Base-by-base conservation (phyloP, 2,113 vertebrate species). In the Prietella phreatophila region DNA sequence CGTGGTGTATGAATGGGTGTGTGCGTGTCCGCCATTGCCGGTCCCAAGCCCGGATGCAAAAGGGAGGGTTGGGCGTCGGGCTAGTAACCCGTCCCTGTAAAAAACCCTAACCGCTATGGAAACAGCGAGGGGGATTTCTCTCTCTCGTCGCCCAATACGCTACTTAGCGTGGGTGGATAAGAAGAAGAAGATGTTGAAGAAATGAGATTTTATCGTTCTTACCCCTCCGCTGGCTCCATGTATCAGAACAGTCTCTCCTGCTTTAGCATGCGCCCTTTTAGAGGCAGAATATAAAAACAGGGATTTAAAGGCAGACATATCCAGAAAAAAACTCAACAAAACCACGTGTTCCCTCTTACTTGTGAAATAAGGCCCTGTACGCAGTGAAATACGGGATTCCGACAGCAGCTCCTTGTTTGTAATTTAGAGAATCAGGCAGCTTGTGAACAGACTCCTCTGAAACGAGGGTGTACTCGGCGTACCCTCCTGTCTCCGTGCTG, bases 191-290 rank as follows among this genome's bases (percentile, higher is more conserved):
- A n/a, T n/a, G n/a, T n/a, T n/a, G 61, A 36, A 39, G 39, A 9
- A 47, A 50, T 56, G 11, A 39, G 20, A 53, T 6, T 3, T 47
- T 75, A 8, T 11, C 11, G 2, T 2, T 73, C 91, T 96, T 92
- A 99, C 98, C 86, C 97, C 98, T 30, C 98, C 98, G 71, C 98
- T 99, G 0, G 97, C 97, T 83, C 98, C 98, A 25, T 99, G 98
- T 86, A 99, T 91, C 11, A 99, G 95, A 75, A 98, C 95, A 0
- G 81, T 96, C 42, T 99, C 97, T 85, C 97, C 98, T 14, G 97
- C 90, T 90, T 93, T 97, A 71, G 89, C 93, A 39, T 8, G 89
- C 1, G 97, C 97, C 85, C 98, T 99, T 83, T 19, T 84, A 9
- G 25, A 88, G 82, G 84, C 14, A 86, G 85, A 75, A 87, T 84